Evolutionary conservation across 2,888 invertebrate species (phyloP), one percentile per base, ranked within the genome.

Genomic region (Pilophorus perplexus): DNA sequence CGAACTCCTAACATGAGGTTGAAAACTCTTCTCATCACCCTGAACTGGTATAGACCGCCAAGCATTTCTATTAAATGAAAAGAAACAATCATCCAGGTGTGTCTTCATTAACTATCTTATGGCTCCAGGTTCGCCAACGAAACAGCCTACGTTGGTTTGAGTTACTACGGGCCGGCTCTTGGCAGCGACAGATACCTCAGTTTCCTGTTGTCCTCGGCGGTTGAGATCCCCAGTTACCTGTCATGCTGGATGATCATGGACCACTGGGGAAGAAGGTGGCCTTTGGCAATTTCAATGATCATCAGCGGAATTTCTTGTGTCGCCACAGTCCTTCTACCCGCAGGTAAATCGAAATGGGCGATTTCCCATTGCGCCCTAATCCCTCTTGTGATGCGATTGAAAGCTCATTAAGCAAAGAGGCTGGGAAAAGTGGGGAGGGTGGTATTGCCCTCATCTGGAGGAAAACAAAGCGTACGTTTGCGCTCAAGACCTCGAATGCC

Each of bases 221-320:
- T 93, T 3, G 94, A 94, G 78, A 85, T 94, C 72, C 93, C 93
- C 0, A 90, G 93, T 74, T 93, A 93, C 75, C 78, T 93, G 50
- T 83, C 88, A 3, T 91, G 92, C 74, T 94, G 93, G 90, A 79
- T 90, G 57, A 83, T 93, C 12, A 91, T 95, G 88, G 93, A 93
- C 74, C 84, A 85, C 62, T 89, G 89, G 82, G 92, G 91, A 18
- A 81, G 94, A 68, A 82, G 93, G 69, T 93, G 93, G 92, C 92
- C 93, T 0, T 81, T 94, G 23, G 90, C 90, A 73, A 77, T 90
- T 38, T 87, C 89, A 48, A 91, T 92, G 90, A 85, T 91, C 54
- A 79, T 90, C 66, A 90, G 90, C 70, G 94, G 94, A 25, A 80
- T 88, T 64, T 87, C 89, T 74, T 93, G 93, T 74, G 86, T 93